Evolutionary conservation across 2,888 invertebrate genomes (phyloP).

Genomic region (Halictus quadricinctus): DNA sequence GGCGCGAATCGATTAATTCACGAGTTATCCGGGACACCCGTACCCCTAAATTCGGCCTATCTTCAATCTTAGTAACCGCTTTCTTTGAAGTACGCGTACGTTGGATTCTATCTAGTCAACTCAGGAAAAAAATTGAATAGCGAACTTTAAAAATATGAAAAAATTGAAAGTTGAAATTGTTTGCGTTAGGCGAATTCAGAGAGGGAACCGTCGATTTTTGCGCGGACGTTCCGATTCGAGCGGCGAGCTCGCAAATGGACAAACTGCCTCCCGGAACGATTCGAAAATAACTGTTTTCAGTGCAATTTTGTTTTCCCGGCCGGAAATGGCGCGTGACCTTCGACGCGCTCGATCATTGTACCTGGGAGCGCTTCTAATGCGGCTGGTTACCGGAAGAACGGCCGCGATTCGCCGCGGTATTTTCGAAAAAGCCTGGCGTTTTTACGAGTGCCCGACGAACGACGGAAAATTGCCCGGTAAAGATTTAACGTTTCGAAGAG

Average conservation of each 20-base stretch:
- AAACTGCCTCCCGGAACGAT: background rate
- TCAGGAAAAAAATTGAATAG: background rate
- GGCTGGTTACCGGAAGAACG: conserved; percentile 7
- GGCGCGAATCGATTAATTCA: conserved; percentile 41
- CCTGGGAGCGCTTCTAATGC: background rate
- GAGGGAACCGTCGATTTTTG: background rate
- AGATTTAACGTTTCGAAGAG: background rate
- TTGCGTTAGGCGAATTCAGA: background rate
- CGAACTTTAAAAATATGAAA: background rate
- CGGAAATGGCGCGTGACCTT: conserved; percentile 8
- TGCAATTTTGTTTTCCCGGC: background rate
- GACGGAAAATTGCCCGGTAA: conserved; percentile 1
- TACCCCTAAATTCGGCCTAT: background rate
- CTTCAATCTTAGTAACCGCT: background rate
- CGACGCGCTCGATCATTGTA: conserved; percentile 1
- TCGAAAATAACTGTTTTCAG: conserved; percentile 10
- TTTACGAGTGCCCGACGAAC: conserved; percentile 1
- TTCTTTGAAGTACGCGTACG: background rate
- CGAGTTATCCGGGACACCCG: background rate
- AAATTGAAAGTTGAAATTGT: background rate
- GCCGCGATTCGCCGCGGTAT: background rate
- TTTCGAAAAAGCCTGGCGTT: background rate
- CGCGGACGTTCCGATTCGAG: background rate
- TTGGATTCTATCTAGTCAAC: background rate
- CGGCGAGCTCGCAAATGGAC: background rate